Conservation (phyloP, 2,797 vertebrate genomes). For the Peromyscus eremicus region DNA sequence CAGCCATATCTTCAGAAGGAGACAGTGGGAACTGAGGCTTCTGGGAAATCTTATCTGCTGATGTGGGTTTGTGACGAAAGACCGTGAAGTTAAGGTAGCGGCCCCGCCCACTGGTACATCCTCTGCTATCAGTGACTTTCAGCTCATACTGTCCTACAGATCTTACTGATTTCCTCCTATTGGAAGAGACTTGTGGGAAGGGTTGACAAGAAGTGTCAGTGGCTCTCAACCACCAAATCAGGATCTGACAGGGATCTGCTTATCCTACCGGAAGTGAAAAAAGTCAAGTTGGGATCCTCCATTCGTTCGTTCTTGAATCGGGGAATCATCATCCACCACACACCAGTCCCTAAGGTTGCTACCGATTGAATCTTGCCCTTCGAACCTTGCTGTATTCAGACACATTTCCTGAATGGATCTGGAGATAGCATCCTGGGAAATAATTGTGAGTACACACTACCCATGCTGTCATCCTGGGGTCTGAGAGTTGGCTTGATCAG, state of each 20-base stretch:
- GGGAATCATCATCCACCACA: background rate
- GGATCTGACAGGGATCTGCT: background rate
- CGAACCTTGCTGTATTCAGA: background rate
- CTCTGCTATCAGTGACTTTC: background rate
- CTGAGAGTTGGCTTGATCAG: background rate
- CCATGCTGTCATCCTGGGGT: background rate
- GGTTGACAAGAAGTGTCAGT: background rate
- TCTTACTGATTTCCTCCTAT: background rate
- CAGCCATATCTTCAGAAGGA: background rate
- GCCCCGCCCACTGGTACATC: accelerated
- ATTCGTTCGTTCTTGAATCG: background rate
- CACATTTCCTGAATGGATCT: background rate
- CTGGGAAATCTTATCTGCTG: accelerated
- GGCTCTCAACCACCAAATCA: background rate
- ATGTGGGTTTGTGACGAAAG: background rate
- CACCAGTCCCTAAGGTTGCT: background rate
- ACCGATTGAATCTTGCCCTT: background rate
- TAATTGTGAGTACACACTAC: background rate
- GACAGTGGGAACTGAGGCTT: background rate
- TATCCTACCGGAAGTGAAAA: background rate
- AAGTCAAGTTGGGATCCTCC: background rate
- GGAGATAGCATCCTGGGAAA: background rate
- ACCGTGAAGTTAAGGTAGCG: accelerated
- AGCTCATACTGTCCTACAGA: background rate
- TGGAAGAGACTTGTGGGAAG: background rate